Conservation (phyloP, 37 sponge, comb jelly and placozoan species). For the Bolinopsis microptera region DNA sequence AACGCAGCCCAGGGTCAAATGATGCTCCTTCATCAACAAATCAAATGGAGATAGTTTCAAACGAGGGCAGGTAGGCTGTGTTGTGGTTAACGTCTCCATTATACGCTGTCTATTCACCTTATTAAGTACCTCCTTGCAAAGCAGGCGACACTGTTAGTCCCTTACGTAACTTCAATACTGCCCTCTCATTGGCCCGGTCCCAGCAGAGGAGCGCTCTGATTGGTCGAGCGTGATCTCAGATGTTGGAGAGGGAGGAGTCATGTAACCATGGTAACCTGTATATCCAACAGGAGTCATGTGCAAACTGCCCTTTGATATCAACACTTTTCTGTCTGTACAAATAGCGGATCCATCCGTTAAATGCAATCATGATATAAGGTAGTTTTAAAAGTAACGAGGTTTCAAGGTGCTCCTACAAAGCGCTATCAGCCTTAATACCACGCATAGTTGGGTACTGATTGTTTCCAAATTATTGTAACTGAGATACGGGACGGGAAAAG, state of each 20-base stretch:
- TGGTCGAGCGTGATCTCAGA: background rate
- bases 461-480: background rate
- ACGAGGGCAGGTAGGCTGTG: background rate
- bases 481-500: background rate
- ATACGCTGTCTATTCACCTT: too few relatives aligned
- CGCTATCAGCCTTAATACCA: too few relatives aligned
- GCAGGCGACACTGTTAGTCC: background rate
- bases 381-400: background rate
- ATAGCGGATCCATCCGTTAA: background rate
- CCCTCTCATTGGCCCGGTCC: background rate
- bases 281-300: background rate
- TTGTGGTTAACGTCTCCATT: background rate
- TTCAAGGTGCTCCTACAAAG: background rate
- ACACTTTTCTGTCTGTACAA: background rate
- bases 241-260: too few relatives aligned
- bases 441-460: background rate
- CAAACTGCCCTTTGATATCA: background rate
- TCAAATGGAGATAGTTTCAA: background rate
- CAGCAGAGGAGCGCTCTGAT: background rate
- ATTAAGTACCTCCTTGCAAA: background rate
- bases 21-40: too few relatives aligned
- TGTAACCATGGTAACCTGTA: too few relatives aligned
- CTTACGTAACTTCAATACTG: background rate
- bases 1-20: too few relatives aligned
- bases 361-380: background rate